Conservation (phyloP, 2,797 vertebrate species). For the Mustela erminea region DNA sequence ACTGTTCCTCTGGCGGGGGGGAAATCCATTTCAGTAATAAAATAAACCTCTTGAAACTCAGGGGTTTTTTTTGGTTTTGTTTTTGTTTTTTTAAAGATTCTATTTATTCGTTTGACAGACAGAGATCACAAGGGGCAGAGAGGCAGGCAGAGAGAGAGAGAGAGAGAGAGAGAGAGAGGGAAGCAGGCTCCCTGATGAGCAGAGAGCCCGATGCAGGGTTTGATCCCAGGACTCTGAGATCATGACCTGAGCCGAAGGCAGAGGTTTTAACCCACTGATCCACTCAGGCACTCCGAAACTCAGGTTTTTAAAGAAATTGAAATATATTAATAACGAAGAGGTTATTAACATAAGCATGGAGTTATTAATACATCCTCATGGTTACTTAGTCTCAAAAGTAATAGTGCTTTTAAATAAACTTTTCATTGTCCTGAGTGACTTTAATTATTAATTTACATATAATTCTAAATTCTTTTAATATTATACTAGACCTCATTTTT, state of each 20-base stretch:
- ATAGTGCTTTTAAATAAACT: not conserved
- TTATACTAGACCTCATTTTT: not conserved
- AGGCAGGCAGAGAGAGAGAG: too few species aligned
- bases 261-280: too few species aligned
- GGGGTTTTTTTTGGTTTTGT: too few species aligned
- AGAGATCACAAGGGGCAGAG: too few species aligned
- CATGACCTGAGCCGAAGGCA: too few species aligned
- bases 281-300: too few species aligned
- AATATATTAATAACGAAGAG: not conserved
- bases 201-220: too few species aligned
- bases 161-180: too few species aligned
- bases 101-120: too few species aligned
- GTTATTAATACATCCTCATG: not conserved
- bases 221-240: too few species aligned
- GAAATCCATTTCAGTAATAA: slow-evolving; percentile 37
- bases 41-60: not conserved
- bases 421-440: slow-evolving; percentile 39
- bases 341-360: not conserved
- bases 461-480: slow-evolving; percentile 25
- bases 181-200: too few species aligned
- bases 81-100: too few species aligned
- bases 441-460: slow-evolving; percentile 6
- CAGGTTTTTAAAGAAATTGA: not conserved
- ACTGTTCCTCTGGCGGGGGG: not conserved
- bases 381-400: not conserved